Conservation (phyloP, 2,888 invertebrate genomes). For the Callosobruchus maculatus region DNA sequence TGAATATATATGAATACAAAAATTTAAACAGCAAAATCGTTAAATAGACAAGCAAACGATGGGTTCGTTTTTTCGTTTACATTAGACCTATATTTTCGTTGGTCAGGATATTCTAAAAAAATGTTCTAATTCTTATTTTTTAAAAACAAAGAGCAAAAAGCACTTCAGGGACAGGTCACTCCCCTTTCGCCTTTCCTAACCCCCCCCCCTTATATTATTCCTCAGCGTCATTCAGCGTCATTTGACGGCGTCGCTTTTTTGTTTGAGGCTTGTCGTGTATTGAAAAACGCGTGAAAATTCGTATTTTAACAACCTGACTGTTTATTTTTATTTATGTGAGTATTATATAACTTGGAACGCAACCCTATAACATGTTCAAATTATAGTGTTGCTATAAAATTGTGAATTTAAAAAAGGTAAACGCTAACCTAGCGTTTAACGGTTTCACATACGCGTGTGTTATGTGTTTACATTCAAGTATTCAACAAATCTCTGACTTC, state of each 20-base stretch:
- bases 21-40: too few relatives aligned
- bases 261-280: not conserved
- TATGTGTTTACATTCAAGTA: not conserved
- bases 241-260: not conserved
- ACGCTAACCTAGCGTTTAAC: not conserved
- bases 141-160: too few relatives aligned
- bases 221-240: too few relatives aligned
- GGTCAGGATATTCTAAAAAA: too few relatives aligned
- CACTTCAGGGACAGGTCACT: too few relatives aligned
- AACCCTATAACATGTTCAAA: not conserved
- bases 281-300: not conserved
- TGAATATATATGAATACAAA: too few relatives aligned
- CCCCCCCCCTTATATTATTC: not conserved
- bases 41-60: too few relatives aligned
- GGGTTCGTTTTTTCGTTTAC: too few relatives aligned
- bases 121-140: too few relatives aligned
- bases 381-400: not conserved
- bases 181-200: too few relatives aligned
- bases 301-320: not conserved
- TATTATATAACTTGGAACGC: not conserved
- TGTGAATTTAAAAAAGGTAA: not conserved
- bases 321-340: not conserved
- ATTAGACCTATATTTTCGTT: too few relatives aligned
- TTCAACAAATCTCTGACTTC: not conserved
- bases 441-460: not conserved